These are phyloP conservation scores for Hippolais icterina DNA, from an alignment of 2,113 vertebrate species.

Conservation along the genomic window DNA sequence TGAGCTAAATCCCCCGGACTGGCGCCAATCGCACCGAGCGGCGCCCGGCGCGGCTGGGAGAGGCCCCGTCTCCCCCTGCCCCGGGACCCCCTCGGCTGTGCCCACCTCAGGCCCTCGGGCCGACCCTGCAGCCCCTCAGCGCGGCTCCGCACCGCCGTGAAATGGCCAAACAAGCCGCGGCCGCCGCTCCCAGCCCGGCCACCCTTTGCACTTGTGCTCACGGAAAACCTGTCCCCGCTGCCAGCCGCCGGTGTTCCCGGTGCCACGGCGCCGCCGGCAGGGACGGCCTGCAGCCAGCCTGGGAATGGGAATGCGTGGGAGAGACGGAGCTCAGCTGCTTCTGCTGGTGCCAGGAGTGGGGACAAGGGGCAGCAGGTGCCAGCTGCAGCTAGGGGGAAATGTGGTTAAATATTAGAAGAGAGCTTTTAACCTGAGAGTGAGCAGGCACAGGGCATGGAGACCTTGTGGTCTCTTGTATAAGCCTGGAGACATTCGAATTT, in stretches of 20 bases:
- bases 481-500: fast-evolving
- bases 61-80: fast-evolving
- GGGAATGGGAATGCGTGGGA: fast-evolving
- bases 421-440: fast-evolving
- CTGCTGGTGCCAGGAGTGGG: fast-evolving
- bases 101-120: neutral
- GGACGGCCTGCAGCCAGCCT: fast-evolving
- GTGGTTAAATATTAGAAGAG: neutral
- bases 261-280: fast-evolving
- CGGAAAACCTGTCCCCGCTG: neutral
- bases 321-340: neutral
- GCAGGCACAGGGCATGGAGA: fast-evolving
- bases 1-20: neutral
- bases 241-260: fast-evolving
- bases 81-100: fast-evolving
- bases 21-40: neutral
- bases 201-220: neutral
- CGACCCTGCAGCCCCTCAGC: neutral
- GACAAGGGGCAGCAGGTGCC: neutral
- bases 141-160: neutral
- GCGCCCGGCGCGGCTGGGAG: neutral
- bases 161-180: fast-evolving
- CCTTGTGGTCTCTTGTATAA: neutral
- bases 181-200: fast-evolving
- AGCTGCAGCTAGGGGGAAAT: neutral